phyloP scores from a whole-genome alignment of 2,797 vertebrate genomes.

The Characodon lateralis region DNA sequence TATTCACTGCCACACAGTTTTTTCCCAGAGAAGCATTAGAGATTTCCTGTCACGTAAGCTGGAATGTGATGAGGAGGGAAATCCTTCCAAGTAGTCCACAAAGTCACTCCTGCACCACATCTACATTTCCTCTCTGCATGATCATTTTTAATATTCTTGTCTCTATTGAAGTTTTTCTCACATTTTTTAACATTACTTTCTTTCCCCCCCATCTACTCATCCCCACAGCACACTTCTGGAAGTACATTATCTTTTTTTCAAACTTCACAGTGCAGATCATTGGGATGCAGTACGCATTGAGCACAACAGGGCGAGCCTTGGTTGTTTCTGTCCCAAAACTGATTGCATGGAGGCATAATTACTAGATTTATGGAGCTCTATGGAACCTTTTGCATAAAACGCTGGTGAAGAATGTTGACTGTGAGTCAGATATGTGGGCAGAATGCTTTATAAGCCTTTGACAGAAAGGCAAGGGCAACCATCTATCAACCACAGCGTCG shows the following conservation, averaged over 20 bases:
- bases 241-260: constrained; percentile 19
- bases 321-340: constrained; percentile 46
- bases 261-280: constrained; percentile 53
- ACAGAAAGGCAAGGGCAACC: constrained; percentile 24
- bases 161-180: constrained; percentile 12
- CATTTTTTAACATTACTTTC: constrained; percentile 10
- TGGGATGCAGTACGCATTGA: constrained; percentile 45
- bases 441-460: background rate
- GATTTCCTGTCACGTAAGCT: constrained; percentile 35
- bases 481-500: constrained; percentile 11
- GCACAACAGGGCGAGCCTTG: constrained; percentile 27
- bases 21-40: constrained; percentile 10
- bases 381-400: constrained; percentile 21
- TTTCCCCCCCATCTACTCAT: constrained; percentile 6
- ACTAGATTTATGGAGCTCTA: constrained; percentile 36
- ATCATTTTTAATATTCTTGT: constrained; percentile 21
- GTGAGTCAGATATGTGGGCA: background rate
- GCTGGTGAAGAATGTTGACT: constrained; percentile 20
- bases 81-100: constrained; percentile 56
- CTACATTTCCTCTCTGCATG: constrained; percentile 15
- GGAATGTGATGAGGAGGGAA: constrained; percentile 38
- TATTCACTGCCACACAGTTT: constrained; percentile 8
- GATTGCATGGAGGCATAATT: constrained; percentile 36
- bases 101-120: constrained; percentile 54
- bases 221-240: background rate